Conservation (phyloP, 1,140 invertebrate species). For the Glossosoma conforme region DNA sequence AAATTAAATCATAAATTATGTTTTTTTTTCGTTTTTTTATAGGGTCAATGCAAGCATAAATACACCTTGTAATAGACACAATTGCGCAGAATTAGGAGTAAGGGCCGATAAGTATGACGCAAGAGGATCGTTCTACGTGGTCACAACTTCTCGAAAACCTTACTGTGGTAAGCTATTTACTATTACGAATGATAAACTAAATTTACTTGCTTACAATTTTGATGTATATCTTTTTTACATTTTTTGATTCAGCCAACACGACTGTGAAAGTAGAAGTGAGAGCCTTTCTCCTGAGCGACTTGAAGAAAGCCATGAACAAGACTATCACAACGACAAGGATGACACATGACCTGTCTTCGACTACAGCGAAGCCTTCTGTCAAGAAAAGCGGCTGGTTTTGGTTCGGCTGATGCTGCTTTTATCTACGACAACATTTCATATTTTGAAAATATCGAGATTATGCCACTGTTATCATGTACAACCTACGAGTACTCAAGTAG, state of each 20-base stretch:
- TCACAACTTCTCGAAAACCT: slow-evolving; percentile 33
- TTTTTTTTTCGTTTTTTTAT: too few relatives aligned
- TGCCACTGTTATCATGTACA: too few relatives aligned
- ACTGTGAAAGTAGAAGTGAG: neutral
- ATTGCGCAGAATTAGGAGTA: slow-evolving; percentile 32
- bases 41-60: slow-evolving; percentile 18
- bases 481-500: too few relatives aligned
- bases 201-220: neutral
- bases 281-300: neutral
- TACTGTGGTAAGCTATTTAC: slow-evolving; percentile 34
- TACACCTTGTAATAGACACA: slow-evolving; percentile 2
- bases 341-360: too few relatives aligned
- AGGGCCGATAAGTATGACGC: slow-evolving; percentile 33
- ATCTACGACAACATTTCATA: too few relatives aligned
- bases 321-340: too few relatives aligned
- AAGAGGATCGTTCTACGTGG: slow-evolving; percentile 36
- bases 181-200: neutral
- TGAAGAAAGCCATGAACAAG: too few relatives aligned
- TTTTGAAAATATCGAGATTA: too few relatives aligned
- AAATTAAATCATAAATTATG: too few relatives aligned
- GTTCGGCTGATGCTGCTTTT: too few relatives aligned
- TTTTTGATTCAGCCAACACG: neutral
- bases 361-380: too few relatives aligned
- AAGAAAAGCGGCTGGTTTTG: too few relatives aligned
- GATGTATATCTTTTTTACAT: neutral